phyloP scores from a whole-genome alignment of 2,113 vertebrate genomes.

The Lampris megalopsis region DNA sequence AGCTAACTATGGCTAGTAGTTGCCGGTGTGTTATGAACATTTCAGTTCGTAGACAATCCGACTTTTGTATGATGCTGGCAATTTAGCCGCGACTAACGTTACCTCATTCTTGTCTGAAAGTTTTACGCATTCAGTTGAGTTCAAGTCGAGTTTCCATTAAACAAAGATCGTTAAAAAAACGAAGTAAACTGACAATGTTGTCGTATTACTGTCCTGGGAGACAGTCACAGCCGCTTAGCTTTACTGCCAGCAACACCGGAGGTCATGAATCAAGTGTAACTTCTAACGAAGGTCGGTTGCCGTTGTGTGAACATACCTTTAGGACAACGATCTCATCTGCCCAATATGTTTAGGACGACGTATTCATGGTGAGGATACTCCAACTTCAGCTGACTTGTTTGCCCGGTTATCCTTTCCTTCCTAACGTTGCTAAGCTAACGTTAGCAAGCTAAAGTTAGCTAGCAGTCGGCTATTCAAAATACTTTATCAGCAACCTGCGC shows the following conservation, averaged over 20 bases:
- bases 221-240: constrained; percentile 59
- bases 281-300: not conserved
- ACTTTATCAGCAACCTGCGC: constrained; percentile 58
- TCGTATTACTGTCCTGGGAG: constrained; percentile 29
- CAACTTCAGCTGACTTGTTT: constrained; percentile 57
- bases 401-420: constrained; percentile 35
- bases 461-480: constrained; percentile 53
- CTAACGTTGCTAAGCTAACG: constrained; percentile 52
- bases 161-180: not conserved
- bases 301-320: constrained; percentile 50
- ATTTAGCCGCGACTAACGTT: not conserved
- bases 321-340: not conserved
- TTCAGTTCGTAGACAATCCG: too few species aligned
- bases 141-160: not conserved
- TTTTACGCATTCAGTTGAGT: not conserved
- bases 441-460: constrained; percentile 67
- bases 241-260: constrained; percentile 42
- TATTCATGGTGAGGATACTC: constrained; percentile 32
- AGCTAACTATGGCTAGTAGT: not conserved
- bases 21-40: not conserved
- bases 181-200: constrained; percentile 23
- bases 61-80: not conserved
- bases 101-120: not conserved
- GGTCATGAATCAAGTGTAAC: constrained; percentile 12
- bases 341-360: constrained; percentile 41